Percentiles rank a stretch among this genome's conserved stretches.
phyloP scores from a whole-genome alignment of 2,113 vertebrate species.

The Chascanopsetta lugubris region DNA sequence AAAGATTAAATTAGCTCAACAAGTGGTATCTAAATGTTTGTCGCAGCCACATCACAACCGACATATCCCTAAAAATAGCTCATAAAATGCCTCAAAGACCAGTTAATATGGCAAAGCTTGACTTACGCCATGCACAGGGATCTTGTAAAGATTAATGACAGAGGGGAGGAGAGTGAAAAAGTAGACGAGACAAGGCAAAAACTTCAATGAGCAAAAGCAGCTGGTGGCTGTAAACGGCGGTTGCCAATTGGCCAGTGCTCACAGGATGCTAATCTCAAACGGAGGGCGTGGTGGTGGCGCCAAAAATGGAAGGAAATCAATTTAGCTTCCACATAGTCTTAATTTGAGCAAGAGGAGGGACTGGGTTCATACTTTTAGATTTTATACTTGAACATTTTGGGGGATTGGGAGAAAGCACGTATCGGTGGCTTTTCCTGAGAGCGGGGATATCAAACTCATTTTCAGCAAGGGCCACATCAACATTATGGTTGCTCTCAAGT shows the following conservation, averaged over 20 bases:
- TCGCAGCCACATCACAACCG: slow-evolving; percentile 47
- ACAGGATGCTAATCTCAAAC: slow-evolving; percentile 63
- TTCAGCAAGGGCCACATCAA: too few species aligned
- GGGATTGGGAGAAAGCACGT: not conserved
- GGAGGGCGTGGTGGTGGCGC: slow-evolving; percentile 47
- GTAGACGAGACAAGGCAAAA: slow-evolving; percentile 54
- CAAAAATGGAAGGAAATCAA: slow-evolving; percentile 30
- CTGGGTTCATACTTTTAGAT: slow-evolving; percentile 1
- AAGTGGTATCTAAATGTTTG: slow-evolving; percentile 35
- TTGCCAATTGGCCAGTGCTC: slow-evolving; percentile 72
- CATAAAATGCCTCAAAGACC: slow-evolving; percentile 45
- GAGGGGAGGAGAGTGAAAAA: slow-evolving; percentile 41
- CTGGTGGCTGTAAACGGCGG: slow-evolving; percentile 65
- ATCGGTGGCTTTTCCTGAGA: not conserved
- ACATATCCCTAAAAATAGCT: slow-evolving; percentile 50
- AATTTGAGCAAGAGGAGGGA: slow-evolving; percentile 16
- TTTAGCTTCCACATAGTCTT: slow-evolving; percentile 20
- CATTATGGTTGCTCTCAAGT: too few species aligned
- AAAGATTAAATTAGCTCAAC: slow-evolving; percentile 32
- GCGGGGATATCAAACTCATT: too few species aligned
- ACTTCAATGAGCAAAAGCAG: slow-evolving; percentile 65
- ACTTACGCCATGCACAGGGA: slow-evolving; percentile 48
- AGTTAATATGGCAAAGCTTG: slow-evolving; percentile 52
- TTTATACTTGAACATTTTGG: slow-evolving; percentile 18
- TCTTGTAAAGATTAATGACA: slow-evolving; percentile 76